A percentile compares a stretch with the other conserved stretches of the same genome.
Evolutionary conservation across 2,797 vertebrate species (phyloP).

Genomic region (Neosilurus mollespiculum): DNA sequence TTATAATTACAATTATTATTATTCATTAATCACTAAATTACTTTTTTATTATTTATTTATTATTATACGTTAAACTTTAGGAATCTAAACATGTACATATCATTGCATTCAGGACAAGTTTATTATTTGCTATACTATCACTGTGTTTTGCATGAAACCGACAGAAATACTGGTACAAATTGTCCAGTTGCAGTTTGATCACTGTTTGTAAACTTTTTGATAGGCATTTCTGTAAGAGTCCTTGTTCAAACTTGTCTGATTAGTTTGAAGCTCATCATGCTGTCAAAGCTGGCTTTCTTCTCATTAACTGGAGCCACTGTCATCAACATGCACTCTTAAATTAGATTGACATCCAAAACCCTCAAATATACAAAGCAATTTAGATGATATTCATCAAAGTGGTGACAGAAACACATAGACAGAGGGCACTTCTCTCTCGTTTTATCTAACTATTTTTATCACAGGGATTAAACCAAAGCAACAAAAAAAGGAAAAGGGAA

Average conservation of each 20-base stretch:
- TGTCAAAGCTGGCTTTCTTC: conserved; percentile 93
- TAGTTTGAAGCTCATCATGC: conserved; percentile 91
- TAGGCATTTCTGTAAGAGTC: conserved; percentile 81
- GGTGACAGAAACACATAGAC: conserved; percentile 95
- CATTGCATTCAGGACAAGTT: not conserved
- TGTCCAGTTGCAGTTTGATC: not conserved
- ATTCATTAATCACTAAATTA: no score
- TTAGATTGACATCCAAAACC: conserved; percentile 99
- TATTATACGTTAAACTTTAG: not conserved
- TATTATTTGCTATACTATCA: conserved; percentile 3
- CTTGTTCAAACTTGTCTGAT: conserved; percentile 92
- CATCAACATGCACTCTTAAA: conserved; percentile 97
- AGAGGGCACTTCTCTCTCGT: conserved; percentile 68
- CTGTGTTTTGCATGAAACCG: not conserved
- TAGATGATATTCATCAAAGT: conserved; percentile 99
- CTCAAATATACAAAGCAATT: conserved; percentile 99
- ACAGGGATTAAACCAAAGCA: conserved; percentile 37
- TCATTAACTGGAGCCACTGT: conserved; percentile 95
- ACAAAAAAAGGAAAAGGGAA: conserved; percentile 16
- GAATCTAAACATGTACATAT: not conserved
- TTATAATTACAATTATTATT: no score
- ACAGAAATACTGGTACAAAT: conserved; percentile 6
- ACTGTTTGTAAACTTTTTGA: conserved; percentile 62
- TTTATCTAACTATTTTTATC: conserved; percentile 69
- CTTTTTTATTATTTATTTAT: no score